phyloP scores from a whole-genome alignment of 2,797 vertebrate genomes.

The Helicolenus hilgendorfi region DNA sequence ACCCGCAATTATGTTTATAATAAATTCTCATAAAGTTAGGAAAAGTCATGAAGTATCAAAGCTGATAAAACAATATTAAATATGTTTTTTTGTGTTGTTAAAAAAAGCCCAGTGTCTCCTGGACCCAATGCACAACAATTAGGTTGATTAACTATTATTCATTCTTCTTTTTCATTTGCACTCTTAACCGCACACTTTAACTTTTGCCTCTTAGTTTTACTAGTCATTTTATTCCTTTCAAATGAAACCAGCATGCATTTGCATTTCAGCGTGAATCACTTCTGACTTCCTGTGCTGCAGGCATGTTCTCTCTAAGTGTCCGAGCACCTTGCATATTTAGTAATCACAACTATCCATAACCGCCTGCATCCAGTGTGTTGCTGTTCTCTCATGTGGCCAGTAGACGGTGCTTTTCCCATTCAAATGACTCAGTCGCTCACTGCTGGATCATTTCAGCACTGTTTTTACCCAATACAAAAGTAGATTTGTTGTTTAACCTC shows the following conservation, averaged over 20 bases:
- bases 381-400: conserved; percentile 71
- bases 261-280: not conserved
- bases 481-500: conserved; percentile 82
- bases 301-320: not conserved
- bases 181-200: not conserved
- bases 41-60: not conserved
- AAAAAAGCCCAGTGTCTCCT: not conserved
- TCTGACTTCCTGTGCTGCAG: not conserved
- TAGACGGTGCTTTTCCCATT: conserved; percentile 87
- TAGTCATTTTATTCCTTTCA: not conserved
- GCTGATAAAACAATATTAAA: not conserved
- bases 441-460: conserved; percentile 53
- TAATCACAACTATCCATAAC: not conserved
- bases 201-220: not conserved
- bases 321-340: not conserved
- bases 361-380: conserved; percentile 22
- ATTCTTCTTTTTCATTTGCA: not conserved
- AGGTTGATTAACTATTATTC: not conserved
- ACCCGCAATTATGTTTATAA: not conserved
- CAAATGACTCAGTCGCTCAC: conserved; percentile 49
- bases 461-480: conserved; percentile 64
- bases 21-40: not conserved
- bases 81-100: not conserved
- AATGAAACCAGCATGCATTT: not conserved
- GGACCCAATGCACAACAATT: not conserved